phyloP scores from a whole-genome alignment of 2,888 invertebrate species.

The Leptopilina syphax region DNA sequence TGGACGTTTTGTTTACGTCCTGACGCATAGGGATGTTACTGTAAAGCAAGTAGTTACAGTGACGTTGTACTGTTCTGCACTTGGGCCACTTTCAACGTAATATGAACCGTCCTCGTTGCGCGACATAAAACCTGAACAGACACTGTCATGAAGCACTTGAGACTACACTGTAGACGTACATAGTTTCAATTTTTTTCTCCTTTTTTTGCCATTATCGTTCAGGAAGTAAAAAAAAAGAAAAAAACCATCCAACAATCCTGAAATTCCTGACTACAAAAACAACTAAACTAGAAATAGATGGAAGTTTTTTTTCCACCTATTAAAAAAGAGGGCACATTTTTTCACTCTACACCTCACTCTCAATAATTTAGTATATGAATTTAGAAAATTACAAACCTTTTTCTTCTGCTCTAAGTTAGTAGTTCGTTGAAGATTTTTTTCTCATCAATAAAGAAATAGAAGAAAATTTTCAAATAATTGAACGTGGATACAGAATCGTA shows the following conservation, averaged over 20 bases:
- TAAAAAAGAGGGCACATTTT: too few relatives aligned
- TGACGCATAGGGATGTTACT: slow-evolving; percentile 13
- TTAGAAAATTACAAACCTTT: too few relatives aligned
- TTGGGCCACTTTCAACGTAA: slow-evolving; percentile 23
- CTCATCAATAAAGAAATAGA: too few relatives aligned
- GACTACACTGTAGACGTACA: neutral
- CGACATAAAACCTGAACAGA: slow-evolving; percentile 27
- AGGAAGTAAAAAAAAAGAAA: neutral
- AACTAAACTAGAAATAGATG: neutral
- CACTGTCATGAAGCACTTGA: slow-evolving; percentile 20
- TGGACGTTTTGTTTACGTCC: slow-evolving; percentile 25
- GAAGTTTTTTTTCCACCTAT: too few relatives aligned
- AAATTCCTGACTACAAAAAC: neutral
- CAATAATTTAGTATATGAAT: too few relatives aligned
- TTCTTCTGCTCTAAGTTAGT: too few relatives aligned
- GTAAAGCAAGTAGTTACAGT: slow-evolving; percentile 22
- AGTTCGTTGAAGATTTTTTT: too few relatives aligned
- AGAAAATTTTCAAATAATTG: too few relatives aligned
- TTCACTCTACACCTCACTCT: too few relatives aligned
- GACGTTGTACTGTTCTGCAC: slow-evolving; percentile 5
- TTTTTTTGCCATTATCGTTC: slow-evolving; percentile 6
- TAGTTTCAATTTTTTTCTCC: neutral
- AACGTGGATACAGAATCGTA: too few relatives aligned
- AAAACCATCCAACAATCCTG: neutral
- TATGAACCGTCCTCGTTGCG: slow-evolving; percentile 14